Evolutionary conservation across 2,888 invertebrate genomes (phyloP).

Genomic region (Lissocephala sabroskyi): DNA sequence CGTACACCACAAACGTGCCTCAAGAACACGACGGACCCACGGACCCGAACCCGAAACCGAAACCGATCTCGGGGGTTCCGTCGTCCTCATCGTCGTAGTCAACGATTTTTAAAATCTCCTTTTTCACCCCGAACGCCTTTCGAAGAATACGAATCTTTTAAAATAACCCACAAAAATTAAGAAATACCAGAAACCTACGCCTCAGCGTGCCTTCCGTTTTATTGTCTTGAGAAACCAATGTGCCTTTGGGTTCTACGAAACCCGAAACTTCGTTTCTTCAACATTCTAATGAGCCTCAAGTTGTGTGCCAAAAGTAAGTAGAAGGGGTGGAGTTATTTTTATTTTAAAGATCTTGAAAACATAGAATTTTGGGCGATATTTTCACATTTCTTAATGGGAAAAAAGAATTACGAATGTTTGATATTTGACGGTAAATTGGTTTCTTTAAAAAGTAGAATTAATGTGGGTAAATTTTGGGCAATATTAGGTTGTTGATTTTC

Average conservation of each 20-base stretch:
- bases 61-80: slow-evolving; percentile 27
- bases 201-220: slow-evolving; percentile 55
- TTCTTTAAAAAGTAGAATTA: too few species aligned
- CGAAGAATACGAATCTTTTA: slow-evolving; percentile 9
- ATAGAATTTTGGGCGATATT: too few species aligned
- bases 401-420: not conserved
- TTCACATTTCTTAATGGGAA: not conserved
- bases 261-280: slow-evolving; percentile 8
- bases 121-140: slow-evolving; percentile 29
- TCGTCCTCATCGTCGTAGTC: slow-evolving; percentile 49
- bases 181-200: slow-evolving; percentile 7
- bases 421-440: not conserved
- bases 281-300: slow-evolving; percentile 23
- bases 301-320: slow-evolving; percentile 55
- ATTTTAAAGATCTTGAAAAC: not conserved
- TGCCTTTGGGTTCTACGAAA: slow-evolving; percentile 50
- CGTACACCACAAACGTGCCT: slow-evolving; percentile 66
- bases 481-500: too few species aligned
- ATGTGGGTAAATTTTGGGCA: too few species aligned
- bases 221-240: slow-evolving; percentile 31
- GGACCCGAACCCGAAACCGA: slow-evolving; percentile 19
- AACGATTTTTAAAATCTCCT: slow-evolving; percentile 60
- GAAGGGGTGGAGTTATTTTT: not conserved
- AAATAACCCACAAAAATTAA: slow-evolving; percentile 7
- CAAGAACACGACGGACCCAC: slow-evolving; percentile 46